phyloP scores from a whole-genome alignment of 2,888 invertebrate species.

The Lordiphosa fenestrarum region DNA sequence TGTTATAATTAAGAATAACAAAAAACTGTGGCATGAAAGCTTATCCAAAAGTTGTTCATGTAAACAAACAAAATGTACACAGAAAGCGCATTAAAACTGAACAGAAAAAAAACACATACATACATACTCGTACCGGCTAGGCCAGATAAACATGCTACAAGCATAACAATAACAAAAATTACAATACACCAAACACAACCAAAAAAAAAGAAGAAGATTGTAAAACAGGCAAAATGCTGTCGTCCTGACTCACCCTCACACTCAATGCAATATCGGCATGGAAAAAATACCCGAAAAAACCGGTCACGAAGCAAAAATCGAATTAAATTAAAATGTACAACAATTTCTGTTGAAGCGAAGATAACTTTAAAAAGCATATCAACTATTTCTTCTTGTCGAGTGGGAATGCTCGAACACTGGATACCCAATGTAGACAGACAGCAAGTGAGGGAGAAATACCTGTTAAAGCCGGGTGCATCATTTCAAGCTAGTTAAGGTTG shows the following conservation, averaged over 20 bases:
- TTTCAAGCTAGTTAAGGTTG: too few species aligned
- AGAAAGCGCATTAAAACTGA: conserved; percentile 43
- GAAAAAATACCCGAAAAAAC: conserved; percentile 6
- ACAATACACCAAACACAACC: conserved; percentile 13
- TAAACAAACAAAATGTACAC: conserved; percentile 23
- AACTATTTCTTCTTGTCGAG: conserved; percentile 32
- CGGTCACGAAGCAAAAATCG: conserved; percentile 16
- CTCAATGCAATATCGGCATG: background rate
- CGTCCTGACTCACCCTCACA: background rate
- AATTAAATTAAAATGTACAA: conserved; percentile 56
- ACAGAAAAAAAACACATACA: conserved; percentile 20
- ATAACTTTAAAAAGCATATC: conserved; percentile 23
- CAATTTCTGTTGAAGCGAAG: conserved; percentile 24
- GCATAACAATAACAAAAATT: too few species aligned
- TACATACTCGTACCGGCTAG: too few species aligned
- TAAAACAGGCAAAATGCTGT: conserved; percentile 28
- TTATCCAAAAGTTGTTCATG: conserved; percentile 6
- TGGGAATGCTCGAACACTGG: too few species aligned
- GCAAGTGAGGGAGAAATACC: too few species aligned
- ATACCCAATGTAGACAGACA: too few species aligned
- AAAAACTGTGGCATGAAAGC: background rate
- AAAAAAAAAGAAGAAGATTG: conserved; percentile 9
- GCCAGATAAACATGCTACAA: too few species aligned
- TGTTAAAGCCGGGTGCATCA: too few species aligned
- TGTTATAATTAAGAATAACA: conserved; percentile 1